Conservation (phyloP, 1,140 invertebrate species). For the Hylaeus anthracinus region DNA sequence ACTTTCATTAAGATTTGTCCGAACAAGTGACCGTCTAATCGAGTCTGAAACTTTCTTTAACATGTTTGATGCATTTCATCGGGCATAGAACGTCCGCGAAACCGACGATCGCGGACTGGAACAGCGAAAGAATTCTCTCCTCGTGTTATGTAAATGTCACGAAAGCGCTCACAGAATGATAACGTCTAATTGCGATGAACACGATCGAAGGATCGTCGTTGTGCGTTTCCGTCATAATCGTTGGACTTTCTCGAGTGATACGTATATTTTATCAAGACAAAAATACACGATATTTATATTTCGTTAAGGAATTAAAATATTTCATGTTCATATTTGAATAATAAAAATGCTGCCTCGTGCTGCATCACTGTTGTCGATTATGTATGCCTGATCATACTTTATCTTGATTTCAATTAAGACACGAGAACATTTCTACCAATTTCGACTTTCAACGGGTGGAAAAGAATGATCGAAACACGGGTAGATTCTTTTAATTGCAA, state of each 20-base stretch:
- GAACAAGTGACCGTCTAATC: not conserved
- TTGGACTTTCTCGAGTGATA: no score
- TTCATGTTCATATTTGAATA: no score
- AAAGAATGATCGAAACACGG: not conserved
- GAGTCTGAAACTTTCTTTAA: constrained; percentile 1
- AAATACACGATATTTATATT: no score
- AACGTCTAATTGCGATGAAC: not conserved
- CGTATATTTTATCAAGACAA: no score
- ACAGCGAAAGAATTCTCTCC: not conserved
- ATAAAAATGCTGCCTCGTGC: no score
- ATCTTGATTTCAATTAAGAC: not conserved
- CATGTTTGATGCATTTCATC: not conserved
- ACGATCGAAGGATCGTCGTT: not conserved
- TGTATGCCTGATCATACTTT: no score
- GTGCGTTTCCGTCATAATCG: not conserved
- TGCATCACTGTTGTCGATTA: no score
- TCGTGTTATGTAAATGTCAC: constrained; percentile 31
- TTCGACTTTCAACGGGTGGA: not conserved
- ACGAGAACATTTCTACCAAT: not conserved
- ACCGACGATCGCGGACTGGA: no score
- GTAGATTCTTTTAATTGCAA: not conserved
- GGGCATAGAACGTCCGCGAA: no score
- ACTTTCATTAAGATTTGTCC: not conserved
- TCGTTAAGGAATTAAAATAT: no score
- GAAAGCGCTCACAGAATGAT: not conserved